Evolutionary conservation across 1,140 invertebrate genomes (phyloP).

Genomic region (Manduca sexta): DNA sequence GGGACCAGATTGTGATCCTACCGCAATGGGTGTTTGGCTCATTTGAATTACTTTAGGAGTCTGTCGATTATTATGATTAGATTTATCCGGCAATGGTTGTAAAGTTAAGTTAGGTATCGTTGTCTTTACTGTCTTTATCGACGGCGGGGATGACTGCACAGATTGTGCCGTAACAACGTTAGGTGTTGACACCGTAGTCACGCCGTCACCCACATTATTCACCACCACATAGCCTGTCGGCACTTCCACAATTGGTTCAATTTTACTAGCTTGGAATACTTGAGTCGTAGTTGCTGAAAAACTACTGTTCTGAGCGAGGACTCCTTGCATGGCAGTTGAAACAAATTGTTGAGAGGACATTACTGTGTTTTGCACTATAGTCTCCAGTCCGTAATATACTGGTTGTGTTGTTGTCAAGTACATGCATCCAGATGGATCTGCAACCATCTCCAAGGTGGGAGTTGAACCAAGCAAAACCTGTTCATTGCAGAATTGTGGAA

Average conservation of each 20-base stretch:
- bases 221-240: constrained; percentile 81
- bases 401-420: constrained; percentile 80
- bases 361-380: constrained; percentile 88
- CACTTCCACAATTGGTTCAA: constrained; percentile 84
- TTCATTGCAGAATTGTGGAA: constrained; percentile 78
- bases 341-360: constrained; percentile 89
- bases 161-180: constrained; percentile 58
- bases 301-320: constrained; percentile 83
- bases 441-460: constrained; percentile 80
- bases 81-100: constrained; percentile 66
- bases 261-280: constrained; percentile 86
- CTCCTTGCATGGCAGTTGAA: constrained; percentile 83
- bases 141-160: constrained; percentile 53
- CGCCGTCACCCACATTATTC: constrained; percentile 74
- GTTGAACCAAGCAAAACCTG: constrained; percentile 79
- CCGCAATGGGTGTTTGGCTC: constrained; percentile 35
- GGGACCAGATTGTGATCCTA: constrained; percentile 39
- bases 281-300: constrained; percentile 87
- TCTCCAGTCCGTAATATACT: constrained; percentile 86
- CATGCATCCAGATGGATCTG: constrained; percentile 79
- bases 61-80: constrained; percentile 45
- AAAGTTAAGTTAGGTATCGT: constrained; percentile 65
- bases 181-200: constrained; percentile 44
- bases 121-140: constrained; percentile 60
- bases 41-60: constrained; percentile 64